A percentile compares a stretch with the other conserved stretches of the same genome.
phyloP scores from a whole-genome alignment of 2,113 vertebrate species.

The Phalacrocorax pelagicus region DNA sequence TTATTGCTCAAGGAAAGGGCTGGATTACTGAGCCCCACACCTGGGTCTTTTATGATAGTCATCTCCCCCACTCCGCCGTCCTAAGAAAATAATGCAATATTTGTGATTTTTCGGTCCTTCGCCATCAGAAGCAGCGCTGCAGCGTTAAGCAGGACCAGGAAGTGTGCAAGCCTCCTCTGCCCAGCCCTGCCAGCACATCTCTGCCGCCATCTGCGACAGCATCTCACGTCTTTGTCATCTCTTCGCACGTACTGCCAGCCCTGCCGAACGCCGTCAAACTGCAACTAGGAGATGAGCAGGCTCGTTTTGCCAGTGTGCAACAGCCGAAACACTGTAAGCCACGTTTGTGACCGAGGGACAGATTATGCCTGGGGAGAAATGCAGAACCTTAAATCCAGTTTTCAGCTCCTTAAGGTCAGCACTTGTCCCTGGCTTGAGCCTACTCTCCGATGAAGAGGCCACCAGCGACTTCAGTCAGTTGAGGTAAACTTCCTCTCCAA shows the following conservation, averaged over 20 bases:
- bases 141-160: not conserved
- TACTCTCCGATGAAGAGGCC: not conserved
- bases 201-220: not conserved
- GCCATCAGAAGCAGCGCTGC: not conserved
- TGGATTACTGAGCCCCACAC: not conserved
- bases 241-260: not conserved
- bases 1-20: constrained; percentile 18
- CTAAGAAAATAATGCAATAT: not conserved
- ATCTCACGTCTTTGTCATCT: not conserved
- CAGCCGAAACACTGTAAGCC: not conserved
- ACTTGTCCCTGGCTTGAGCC: not conserved
- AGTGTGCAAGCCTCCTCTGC: not conserved
- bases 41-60: not conserved
- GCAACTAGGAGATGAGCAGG: not conserved
- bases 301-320: not conserved
- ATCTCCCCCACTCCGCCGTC: not conserved
- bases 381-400: not conserved
- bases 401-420: not conserved
- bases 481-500: not conserved
- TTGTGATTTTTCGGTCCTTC: not conserved
- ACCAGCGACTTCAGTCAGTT: not conserved
- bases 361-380: not conserved
- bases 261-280: not conserved
- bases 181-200: not conserved
- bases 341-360: not conserved